Base-by-base conservation (phyloP, 2,113 vertebrate species). In the Lipophrys pholis region DNA sequence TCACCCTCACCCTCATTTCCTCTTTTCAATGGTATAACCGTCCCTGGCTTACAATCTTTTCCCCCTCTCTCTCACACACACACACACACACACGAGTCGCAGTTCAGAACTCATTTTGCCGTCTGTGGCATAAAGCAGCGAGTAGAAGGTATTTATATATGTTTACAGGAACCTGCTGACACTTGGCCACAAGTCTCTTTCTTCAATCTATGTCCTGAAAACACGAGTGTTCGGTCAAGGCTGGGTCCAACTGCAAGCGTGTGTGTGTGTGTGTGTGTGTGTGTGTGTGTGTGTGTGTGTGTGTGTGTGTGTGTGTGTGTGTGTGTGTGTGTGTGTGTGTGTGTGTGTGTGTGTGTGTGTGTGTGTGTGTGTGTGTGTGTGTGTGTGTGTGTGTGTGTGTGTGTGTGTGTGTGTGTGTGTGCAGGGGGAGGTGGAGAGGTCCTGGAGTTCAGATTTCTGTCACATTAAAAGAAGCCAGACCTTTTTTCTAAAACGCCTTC, bases 121-220 rank as follows among this genome's bases (percentile, higher is more conserved):
- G 70, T 81, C 81, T 82, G 61, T 76, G 86, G 83, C 81, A 45
- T 79, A 60, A 81, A 79, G 62, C 80, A 63, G 80, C 61, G 81
- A 71, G 57, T 80, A 81, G 49, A 62, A 78, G 71, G 85, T 70
- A 71, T 85, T 87, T 86, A 78, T 82, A 82, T 69, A 86, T 77
- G 80, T 91, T 90, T 86, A 86, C 83, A 87, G 81, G 73, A 90
- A 88, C 76, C 81, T 82, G 74, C 78, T 82, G 83, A 86, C 84
- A 88, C 81, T 86, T 71, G 75, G 83, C 79, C 60, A 71, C 61
- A 41, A 70, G 76, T 75, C 71, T 82, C 71, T 74, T 72, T 61
- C 71, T 73, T 73, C 55, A 73, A 59, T 69, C 64, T 54, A 21
- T 35, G 43, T 70, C 71, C 70, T 49, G 42, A 68, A 76, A 88